A percentile compares a stretch with the other conserved stretches of the same genome.
These are phyloP conservation scores for Cynocephalus volans DNA, from an alignment of 2,113 vertebrate species.

Conservation along the genomic window DNA sequence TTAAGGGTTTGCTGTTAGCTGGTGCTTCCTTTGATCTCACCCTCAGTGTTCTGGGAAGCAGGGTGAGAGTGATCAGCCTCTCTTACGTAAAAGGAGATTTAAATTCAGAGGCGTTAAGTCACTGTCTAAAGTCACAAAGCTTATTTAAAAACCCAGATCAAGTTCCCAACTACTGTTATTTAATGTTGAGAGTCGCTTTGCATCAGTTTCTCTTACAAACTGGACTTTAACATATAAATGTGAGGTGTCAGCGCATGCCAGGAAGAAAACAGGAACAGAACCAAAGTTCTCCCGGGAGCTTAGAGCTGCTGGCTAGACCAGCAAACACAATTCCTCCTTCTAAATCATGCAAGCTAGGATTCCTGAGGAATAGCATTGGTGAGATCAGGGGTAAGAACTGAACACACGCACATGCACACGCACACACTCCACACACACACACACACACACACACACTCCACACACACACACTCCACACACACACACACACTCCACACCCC, in stretches of 20 bases:
- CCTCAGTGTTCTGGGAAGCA: constrained; percentile 61
- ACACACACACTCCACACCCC: not conserved
- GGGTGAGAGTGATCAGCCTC: constrained; percentile 38
- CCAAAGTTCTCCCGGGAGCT: not conserved
- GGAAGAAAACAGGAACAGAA: constrained; percentile 24
- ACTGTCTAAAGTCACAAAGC: constrained; percentile 66
- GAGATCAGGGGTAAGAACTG: not conserved
- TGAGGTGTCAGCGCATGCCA: not conserved
- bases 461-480: too few relatives aligned
- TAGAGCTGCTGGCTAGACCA: not conserved
- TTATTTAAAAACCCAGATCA: constrained; percentile 60
- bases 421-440: too few relatives aligned
- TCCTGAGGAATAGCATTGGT: not conserved
- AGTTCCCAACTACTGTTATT: constrained; percentile 54
- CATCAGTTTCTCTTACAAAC: constrained; percentile 60
- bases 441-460: too few relatives aligned
- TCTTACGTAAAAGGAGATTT: constrained; percentile 74
- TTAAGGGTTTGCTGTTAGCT: constrained; percentile 58
- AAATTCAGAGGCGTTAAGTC: constrained; percentile 66
- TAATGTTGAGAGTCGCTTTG: constrained; percentile 35
- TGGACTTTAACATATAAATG: constrained; percentile 8
- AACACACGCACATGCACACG: too few relatives aligned
- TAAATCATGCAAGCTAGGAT: constrained; percentile 11
- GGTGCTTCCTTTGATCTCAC: constrained; percentile 58
- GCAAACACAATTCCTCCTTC: not conserved